Evolutionary conservation across 1,140 invertebrate genomes (phyloP).

Genomic region (Leptinotarsa lineolata): DNA sequence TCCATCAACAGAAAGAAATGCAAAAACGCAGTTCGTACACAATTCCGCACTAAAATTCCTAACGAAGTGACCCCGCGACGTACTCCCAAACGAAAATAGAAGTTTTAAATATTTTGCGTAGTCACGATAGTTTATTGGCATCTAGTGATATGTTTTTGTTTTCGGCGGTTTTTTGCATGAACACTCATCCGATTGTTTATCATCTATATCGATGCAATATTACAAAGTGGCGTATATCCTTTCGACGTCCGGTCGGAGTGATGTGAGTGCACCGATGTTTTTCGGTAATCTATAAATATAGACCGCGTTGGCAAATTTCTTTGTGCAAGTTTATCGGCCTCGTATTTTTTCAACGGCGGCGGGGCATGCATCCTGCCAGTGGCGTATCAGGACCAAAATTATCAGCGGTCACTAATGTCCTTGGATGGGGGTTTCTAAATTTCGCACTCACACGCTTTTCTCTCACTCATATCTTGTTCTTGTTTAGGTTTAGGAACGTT

Average conservation of each 20-base stretch:
- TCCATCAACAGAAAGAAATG: too few species aligned
- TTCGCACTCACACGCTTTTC: too few species aligned
- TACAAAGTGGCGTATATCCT: constrained; percentile 18
- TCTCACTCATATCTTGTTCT: too few species aligned
- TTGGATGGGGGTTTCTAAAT: background rate
- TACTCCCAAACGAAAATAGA: constrained; percentile 8
- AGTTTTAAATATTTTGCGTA: constrained; percentile 17
- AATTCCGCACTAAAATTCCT: background rate
- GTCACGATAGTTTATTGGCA: constrained; percentile 14
- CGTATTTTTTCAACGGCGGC: constrained; percentile 24
- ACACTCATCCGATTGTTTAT: constrained; percentile 11
- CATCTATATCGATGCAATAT: constrained; percentile 10
- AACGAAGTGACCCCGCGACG: constrained; percentile 7
- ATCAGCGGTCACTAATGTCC: too few species aligned
- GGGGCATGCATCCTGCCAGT: constrained; percentile 23
- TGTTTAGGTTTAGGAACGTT: too few species aligned
- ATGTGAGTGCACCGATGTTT: constrained; percentile 24
- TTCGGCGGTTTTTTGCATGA: constrained; percentile 13
- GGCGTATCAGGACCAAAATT: background rate
- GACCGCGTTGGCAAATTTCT: constrained; percentile 32
- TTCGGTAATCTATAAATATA: constrained; percentile 34
- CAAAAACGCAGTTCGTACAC: too few species aligned
- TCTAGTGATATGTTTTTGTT: constrained; percentile 9
- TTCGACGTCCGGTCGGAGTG: constrained; percentile 21
- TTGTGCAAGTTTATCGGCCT: constrained; percentile 33